These are phyloP conservation scores for Cetonia aurata DNA, from an alignment of 2,888 invertebrate genomes.

Conservation along the genomic window DNA sequence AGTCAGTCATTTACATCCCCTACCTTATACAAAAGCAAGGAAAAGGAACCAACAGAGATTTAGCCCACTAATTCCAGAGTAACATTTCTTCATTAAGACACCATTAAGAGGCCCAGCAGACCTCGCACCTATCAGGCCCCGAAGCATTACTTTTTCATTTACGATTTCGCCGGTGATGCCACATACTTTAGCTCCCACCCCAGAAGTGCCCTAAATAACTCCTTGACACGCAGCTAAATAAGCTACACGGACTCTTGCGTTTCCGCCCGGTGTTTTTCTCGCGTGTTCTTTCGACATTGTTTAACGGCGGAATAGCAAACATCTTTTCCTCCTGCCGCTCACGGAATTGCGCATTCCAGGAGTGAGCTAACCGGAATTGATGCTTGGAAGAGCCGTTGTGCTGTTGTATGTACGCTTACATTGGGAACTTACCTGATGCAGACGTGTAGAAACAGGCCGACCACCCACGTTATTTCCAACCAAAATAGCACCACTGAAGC, in stretches of 20 bases:
- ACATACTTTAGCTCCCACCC: no score
- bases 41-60: background rate
- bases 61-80: background rate
- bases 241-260: background rate
- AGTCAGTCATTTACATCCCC: no score
- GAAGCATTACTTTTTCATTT: constrained; percentile 14
- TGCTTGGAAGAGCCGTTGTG: background rate
- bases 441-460: constrained; percentile 73
- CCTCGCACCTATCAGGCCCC: background rate
- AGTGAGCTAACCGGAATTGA: constrained; percentile 28
- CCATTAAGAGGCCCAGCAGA: background rate
- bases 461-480: constrained; percentile 75
- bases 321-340: constrained; percentile 17
- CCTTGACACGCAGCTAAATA: background rate
- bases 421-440: constrained; percentile 66
- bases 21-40: no score
- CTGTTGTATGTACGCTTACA: background rate
- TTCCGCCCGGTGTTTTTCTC: background rate
- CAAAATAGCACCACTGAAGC: constrained; percentile 71
- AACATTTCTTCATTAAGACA: constrained; percentile 2
- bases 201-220: background rate
- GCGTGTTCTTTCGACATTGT: background rate
- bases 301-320: background rate
- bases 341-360: constrained; percentile 28
- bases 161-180: background rate